These are phyloP conservation scores for Scomber colias DNA, from an alignment of 2,113 vertebrate genomes.

Conservation along the genomic window DNA sequence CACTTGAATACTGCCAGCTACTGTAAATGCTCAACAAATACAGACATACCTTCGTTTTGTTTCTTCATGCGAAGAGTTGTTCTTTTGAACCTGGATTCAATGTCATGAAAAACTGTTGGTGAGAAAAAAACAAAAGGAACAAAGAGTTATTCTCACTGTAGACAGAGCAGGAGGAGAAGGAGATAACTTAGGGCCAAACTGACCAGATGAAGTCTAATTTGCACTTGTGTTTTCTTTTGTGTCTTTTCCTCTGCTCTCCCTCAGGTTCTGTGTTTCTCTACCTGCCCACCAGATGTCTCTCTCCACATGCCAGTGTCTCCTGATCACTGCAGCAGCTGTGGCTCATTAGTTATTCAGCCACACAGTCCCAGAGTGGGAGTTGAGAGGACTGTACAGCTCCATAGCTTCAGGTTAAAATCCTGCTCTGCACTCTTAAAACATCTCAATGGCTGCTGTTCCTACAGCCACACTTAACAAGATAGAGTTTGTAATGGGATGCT, in stretches of 20 bases:
- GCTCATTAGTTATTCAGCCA: conserved; percentile 52
- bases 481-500: background rate
- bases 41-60: conserved; percentile 85
- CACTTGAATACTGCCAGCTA: no score
- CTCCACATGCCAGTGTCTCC: conserved; percentile 15
- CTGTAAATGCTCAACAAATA: background rate
- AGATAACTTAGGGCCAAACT: background rate
- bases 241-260: conserved; percentile 15
- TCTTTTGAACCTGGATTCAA: conserved; percentile 89
- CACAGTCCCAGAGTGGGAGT: conserved; percentile 2
- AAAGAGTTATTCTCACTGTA: background rate
- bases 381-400: background rate
- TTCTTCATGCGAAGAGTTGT: conserved; percentile 94
- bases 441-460: background rate
- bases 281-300: conserved; percentile 64
- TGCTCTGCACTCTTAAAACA: background rate
- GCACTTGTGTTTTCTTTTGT: conserved; percentile 29
- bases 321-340: conserved; percentile 55
- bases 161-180: background rate
- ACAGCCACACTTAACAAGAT: background rate
- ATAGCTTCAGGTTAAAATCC: conserved; percentile 11
- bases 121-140: conserved; percentile 42
- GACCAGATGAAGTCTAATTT: background rate
- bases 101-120: conserved; percentile 92
- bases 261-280: conserved; percentile 50